Percentiles rank a stretch among this genome's conserved stretches.
These are phyloP conservation scores for Bradypus variegatus DNA, from an alignment of 2,797 vertebrate genomes.

Conservation along the genomic window DNA sequence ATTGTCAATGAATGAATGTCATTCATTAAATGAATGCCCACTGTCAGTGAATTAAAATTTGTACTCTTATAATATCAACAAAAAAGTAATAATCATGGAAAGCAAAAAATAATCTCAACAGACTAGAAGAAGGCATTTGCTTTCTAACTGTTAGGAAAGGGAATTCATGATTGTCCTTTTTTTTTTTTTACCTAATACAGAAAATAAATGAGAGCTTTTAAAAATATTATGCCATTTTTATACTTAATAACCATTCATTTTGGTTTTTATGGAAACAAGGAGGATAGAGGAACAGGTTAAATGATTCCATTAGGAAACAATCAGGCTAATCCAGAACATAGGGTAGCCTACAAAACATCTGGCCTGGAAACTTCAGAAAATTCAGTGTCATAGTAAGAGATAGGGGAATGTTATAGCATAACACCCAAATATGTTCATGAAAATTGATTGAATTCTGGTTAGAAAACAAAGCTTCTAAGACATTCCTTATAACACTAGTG, in stretches of 20 bases:
- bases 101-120: background rate
- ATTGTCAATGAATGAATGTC: background rate
- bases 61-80: background rate
- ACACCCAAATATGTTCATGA: background rate
- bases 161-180: background rate
- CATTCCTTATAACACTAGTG: background rate
- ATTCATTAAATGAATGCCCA: too few species aligned
- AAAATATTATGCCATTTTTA: background rate
- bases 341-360: background rate
- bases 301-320: background rate
- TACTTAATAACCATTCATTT: conserved; percentile 9
- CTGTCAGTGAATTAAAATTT: background rate
- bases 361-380: background rate
- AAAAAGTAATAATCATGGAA: conserved; percentile 9
- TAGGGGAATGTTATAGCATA: background rate
- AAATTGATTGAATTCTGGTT: background rate
- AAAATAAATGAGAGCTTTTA: background rate
- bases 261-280: conserved; percentile 1
- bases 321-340: background rate
- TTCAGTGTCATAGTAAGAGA: background rate
- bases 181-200: background rate
- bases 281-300: background rate
- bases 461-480: background rate
- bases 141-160: conserved; percentile 21
- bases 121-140: background rate